These are phyloP conservation scores for Protaetia brevitarsis DNA, from an alignment of 1,140 invertebrate species.

Conservation along the genomic window DNA sequence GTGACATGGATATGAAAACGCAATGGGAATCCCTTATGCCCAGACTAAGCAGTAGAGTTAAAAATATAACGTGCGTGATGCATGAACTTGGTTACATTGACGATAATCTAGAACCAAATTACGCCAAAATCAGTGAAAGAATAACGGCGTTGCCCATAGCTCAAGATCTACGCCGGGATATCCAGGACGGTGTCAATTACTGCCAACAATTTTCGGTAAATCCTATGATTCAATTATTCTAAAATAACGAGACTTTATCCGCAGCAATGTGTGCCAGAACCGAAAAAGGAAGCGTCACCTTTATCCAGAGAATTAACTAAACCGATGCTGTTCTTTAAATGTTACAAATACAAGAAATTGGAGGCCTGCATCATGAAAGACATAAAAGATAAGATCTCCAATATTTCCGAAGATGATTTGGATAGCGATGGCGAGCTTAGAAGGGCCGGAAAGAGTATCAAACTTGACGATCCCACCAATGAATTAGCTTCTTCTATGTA, in stretches of 20 bases:
- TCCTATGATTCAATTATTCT: not conserved
- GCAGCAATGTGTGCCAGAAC: constrained; percentile 65
- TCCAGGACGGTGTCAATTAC: constrained; percentile 61
- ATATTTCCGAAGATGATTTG: constrained; percentile 54
- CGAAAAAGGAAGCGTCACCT: constrained; percentile 58
- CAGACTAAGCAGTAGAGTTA: constrained; percentile 52
- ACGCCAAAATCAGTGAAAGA: constrained; percentile 57
- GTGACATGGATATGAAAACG: constrained; percentile 57
- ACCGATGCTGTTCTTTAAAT: constrained; percentile 67
- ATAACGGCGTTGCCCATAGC: constrained; percentile 58
- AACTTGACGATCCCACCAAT: constrained; percentile 47
- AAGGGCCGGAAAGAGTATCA: constrained; percentile 42
- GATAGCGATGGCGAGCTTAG: constrained; percentile 56
- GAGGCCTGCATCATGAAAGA: constrained; percentile 69
- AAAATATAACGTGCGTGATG: constrained; percentile 65
- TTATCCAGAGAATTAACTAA: constrained; percentile 59
- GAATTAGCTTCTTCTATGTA: constrained; percentile 56
- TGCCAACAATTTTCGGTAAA: constrained; percentile 64
- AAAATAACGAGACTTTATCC: constrained; percentile 32
- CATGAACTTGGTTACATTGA: constrained; percentile 66
- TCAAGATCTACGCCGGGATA: constrained; percentile 58
- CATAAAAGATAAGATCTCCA: constrained; percentile 57
- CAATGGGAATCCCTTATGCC: constrained; percentile 56
- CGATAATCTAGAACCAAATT: constrained; percentile 62
- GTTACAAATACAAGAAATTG: constrained; percentile 68